Evolutionary conservation across 2,113 vertebrate species (phyloP).

Genomic region (Ardeotis arabs): DNA sequence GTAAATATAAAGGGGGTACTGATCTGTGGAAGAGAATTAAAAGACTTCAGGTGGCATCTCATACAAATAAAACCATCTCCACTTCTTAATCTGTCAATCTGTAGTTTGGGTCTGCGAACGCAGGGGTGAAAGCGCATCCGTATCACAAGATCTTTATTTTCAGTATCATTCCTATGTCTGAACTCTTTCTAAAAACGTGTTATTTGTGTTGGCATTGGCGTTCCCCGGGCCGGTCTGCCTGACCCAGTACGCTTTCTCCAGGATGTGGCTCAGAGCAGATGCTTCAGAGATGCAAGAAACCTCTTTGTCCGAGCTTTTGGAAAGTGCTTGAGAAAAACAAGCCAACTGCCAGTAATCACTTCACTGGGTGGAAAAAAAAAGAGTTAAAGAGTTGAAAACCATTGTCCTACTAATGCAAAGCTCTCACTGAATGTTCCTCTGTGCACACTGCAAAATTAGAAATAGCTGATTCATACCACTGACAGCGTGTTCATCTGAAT

Average conservation of each 20-base stretch:
- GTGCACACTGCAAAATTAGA: rapidly evolving
- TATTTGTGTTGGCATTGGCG: rapidly evolving
- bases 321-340: neutral
- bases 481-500: too few species aligned
- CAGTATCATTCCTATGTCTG: rapidly evolving
- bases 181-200: neutral
- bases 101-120: neutral
- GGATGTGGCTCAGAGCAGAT: neutral
- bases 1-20: too few species aligned
- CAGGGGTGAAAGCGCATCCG: too few species aligned
- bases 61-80: neutral
- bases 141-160: neutral
- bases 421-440: neutral
- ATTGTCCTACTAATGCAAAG: neutral
- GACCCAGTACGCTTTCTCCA: rapidly evolving
- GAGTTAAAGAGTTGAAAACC: neutral
- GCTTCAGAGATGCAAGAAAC: neutral
- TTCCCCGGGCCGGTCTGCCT: neutral
- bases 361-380: neutral
- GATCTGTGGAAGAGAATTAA: neutral
- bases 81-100: neutral
- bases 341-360: neutral
- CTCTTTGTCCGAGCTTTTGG: neutral
- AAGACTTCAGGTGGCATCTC: neutral
- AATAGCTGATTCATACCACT: too few species aligned